Conservation (phyloP, 2,888 invertebrate genomes). For the Diogma glabrata region DNA sequence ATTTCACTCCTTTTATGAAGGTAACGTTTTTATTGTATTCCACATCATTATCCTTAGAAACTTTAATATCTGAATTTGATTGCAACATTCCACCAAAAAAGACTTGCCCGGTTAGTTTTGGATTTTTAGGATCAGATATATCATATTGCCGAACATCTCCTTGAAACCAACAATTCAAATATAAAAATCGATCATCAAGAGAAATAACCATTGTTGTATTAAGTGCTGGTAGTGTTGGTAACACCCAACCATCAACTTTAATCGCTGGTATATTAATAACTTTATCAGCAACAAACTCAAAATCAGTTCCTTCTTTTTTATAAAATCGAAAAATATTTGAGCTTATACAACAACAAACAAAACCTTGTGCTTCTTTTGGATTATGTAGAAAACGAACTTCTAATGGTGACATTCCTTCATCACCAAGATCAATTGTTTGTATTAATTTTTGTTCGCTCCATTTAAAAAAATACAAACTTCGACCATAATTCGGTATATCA, state of each 20-base stretch:
- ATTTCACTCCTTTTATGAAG: conserved; percentile 58
- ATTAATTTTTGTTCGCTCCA: conserved; percentile 71
- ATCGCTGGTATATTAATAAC: conserved; percentile 75
- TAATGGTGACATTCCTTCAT: conserved; percentile 76
- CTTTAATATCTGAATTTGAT: conserved; percentile 56
- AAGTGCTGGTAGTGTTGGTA: conserved; percentile 53
- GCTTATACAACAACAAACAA: conserved; percentile 77
- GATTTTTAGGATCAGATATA: conserved; percentile 66
- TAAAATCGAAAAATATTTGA: conserved; percentile 67
- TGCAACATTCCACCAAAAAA: conserved; percentile 75
- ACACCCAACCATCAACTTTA: conserved; percentile 61
- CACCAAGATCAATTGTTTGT: conserved; percentile 78
- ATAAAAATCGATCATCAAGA: conserved; percentile 85
- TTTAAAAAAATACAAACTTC: conserved; percentile 74
- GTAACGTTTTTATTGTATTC: conserved; percentile 54
- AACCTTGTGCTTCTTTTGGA: conserved; percentile 75
- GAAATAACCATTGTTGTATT: conserved; percentile 90
- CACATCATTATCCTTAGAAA: conserved; percentile 66
- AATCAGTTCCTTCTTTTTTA: conserved; percentile 35
- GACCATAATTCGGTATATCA: conserved; percentile 58
- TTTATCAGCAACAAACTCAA: conserved; percentile 66
- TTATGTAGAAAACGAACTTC: conserved; percentile 91
- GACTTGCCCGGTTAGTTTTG: conserved; percentile 68
- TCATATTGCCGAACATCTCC: conserved; percentile 95
- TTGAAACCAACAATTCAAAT: conserved; percentile 85